Conservation (phyloP, 2,797 vertebrate genomes). For the Fundulus diaphanus region DNA sequence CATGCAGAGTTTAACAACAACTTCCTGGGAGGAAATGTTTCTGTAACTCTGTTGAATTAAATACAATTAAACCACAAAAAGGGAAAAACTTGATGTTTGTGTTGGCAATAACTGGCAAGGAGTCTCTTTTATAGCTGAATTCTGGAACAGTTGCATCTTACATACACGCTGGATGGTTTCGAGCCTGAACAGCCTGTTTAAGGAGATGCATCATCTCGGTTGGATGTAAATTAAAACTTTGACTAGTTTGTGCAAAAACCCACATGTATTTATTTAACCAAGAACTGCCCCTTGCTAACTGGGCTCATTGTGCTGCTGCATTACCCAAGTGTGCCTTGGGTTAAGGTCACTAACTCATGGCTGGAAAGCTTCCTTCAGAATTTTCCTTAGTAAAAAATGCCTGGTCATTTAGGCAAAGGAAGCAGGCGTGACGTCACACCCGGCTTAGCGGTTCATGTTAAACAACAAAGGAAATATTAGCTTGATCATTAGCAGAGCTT, state of each 20-base stretch:
- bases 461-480: no score
- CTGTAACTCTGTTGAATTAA: not conserved
- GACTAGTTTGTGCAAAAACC: not conserved
- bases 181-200: not conserved
- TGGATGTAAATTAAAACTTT: not conserved
- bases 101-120: not conserved
- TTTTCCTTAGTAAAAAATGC: no score
- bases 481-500: no score
- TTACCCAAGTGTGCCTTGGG: no score
- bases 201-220: not conserved
- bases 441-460: no score
- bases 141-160: not conserved
- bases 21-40: not conserved
- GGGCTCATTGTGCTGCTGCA: no score
- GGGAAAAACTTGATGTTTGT: no score
- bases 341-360: no score
- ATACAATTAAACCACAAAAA: not conserved
- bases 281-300: no score
- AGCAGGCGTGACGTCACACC: no score
- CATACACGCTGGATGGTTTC: not conserved
- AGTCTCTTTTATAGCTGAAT: not conserved
- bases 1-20: not conserved
- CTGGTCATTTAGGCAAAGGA: no score
- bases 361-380: no score
- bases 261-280: not conserved